Evolutionary conservation across 1,140 invertebrate genomes (phyloP).

Genomic region (Metopolophium dirhodum): DNA sequence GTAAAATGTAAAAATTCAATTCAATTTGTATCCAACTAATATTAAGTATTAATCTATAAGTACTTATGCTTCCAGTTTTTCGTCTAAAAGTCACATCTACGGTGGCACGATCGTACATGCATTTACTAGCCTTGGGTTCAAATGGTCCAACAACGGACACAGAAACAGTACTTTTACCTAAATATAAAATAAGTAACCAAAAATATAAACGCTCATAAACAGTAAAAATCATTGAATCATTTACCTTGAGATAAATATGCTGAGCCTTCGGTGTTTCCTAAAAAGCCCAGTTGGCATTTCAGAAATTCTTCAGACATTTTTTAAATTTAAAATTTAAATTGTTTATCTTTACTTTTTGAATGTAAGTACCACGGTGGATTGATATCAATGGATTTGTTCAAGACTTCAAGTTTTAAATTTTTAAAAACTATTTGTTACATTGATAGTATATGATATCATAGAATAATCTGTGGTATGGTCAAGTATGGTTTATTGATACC

Average conservation of each 20-base stretch:
- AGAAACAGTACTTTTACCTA: constrained; percentile 79
- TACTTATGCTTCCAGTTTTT: constrained; percentile 69
- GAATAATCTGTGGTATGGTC: background rate
- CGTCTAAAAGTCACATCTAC: constrained; percentile 80
- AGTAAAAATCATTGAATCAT: background rate
- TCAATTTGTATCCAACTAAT: background rate
- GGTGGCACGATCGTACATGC: constrained; percentile 78
- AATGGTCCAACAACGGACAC: constrained; percentile 83
- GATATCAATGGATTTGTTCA: background rate
- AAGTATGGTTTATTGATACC: background rate
- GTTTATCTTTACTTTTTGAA: background rate
- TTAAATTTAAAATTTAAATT: background rate
- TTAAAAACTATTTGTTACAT: background rate
- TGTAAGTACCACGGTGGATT: too few species aligned
- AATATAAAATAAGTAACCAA: constrained; percentile 57
- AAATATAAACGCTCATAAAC: background rate
- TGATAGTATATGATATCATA: background rate
- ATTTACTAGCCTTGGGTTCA: constrained; percentile 79
- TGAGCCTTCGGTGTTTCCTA: constrained; percentile 65
- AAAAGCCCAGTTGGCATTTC: constrained; percentile 73
- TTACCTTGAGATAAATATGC: constrained; percentile 48
- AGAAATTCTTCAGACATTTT: constrained; percentile 60
- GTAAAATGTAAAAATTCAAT: constrained; percentile 63
- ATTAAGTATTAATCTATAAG: background rate
- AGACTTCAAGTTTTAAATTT: background rate